Base-by-base conservation (phyloP, 2,797 vertebrate species). In the Danio aesculapii region DNA sequence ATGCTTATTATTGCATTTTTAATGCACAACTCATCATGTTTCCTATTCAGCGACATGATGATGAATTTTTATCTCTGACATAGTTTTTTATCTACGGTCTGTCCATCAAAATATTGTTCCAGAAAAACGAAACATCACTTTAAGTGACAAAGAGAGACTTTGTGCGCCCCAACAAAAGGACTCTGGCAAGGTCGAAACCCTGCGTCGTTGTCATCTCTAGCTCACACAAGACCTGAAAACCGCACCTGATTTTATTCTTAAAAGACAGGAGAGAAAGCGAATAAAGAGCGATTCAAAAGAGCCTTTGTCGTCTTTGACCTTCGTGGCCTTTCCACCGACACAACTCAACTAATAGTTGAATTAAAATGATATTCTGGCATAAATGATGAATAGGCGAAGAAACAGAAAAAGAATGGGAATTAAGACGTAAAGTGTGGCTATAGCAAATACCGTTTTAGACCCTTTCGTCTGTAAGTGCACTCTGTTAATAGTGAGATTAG, bases 121-220 rank as follows among this genome's bases (percentile, higher is more conserved):
- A 1, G 4, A 44, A 19, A 79, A 53, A 61, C 11, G 9, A 47
- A 72, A 63, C 43, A 69, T 21, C 39, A 13, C 41, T 61, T 59
- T 53, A 14, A 41, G 19, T 8, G 16, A 79, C 44, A 66, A 57
- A 73, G n/a, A 43, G 58, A 59, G 19, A 79, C 17, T 70, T 64
- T 80, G 58, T 79, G 49, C 6, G 12, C 47, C 19, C 30, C 3
- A 50, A 84, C 71, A 79, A 83, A 68, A 64, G 53, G 43, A 67
- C 8, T 77, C 69, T 67, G 52, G 69, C 82, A 84, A 84, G 82
- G 82, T 84, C 72, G 47, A 16, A 74, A 57, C 57, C 17, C 41
- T 1, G 2, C 44, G 53, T 6, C 57, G 10, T 76, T 67, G 50
- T 74, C 53, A 68, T 39, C 47, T 46, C 14, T 8, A 55, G 53